Evolutionary conservation across 2,888 invertebrate genomes (phyloP).

Genomic region (Calliphora vomitoria): DNA sequence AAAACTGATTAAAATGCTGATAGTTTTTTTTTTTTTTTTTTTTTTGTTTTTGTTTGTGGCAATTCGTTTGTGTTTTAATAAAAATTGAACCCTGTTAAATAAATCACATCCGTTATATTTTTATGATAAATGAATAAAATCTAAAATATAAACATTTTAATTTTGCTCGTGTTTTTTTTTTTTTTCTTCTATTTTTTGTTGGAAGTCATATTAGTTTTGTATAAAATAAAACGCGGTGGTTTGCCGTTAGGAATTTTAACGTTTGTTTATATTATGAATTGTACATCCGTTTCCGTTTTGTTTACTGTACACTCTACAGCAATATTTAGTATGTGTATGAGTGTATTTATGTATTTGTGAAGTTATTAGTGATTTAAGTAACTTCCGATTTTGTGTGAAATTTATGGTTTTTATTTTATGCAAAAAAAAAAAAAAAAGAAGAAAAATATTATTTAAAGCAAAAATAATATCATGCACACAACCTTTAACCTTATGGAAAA

Average conservation of each 20-base stretch:
- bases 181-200: slow-evolving; percentile 12
- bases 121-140: slow-evolving; percentile 71
- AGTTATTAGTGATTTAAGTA: slow-evolving; percentile 74
- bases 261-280: slow-evolving; percentile 71
- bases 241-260: slow-evolving; percentile 60
- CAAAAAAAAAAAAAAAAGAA: not conserved
- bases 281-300: slow-evolving; percentile 72
- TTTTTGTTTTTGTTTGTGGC: no score
- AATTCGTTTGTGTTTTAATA: slow-evolving; percentile 39
- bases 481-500: not conserved
- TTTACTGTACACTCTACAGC: slow-evolving; percentile 34
- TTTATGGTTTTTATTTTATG: slow-evolving; percentile 68
- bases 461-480: slow-evolving; percentile 13
- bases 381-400: slow-evolving; percentile 73
- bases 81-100: slow-evolving; percentile 63
- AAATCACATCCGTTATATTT: slow-evolving; percentile 73
- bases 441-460: not conserved
- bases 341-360: slow-evolving; percentile 25
- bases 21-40: slow-evolving; percentile 32
- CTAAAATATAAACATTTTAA: slow-evolving; percentile 61
- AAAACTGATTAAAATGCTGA: slow-evolving; percentile 68
- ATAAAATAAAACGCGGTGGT: slow-evolving; percentile 10
- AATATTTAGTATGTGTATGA: not conserved
- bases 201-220: slow-evolving; percentile 44
- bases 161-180: not conserved